Evolutionary conservation across 2,888 invertebrate genomes (phyloP).

Genomic region (Isoperla grammatica): DNA sequence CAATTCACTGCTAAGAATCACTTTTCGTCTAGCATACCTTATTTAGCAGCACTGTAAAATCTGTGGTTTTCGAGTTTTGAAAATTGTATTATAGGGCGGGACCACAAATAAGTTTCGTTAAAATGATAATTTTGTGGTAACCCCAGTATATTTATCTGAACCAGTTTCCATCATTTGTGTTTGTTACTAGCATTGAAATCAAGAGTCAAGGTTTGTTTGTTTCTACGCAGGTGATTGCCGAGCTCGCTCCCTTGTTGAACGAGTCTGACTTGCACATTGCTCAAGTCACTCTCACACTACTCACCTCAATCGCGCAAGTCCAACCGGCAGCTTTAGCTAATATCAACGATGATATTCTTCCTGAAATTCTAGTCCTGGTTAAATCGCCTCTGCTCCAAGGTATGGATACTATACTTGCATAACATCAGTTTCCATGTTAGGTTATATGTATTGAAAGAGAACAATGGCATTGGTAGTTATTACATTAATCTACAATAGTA

Average conservation of each 20-base stretch:
- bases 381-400: conserved; percentile 90
- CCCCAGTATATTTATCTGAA: too few species aligned
- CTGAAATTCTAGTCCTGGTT: conserved; percentile 78
- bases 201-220: too few species aligned
- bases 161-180: too few species aligned
- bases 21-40: too few species aligned
- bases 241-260: conserved; percentile 84
- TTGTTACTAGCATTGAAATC: too few species aligned
- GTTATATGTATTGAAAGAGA: conserved; percentile 15
- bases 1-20: too few species aligned
- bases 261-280: conserved; percentile 97
- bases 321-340: conserved; percentile 73
- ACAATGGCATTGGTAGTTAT: conserved; percentile 7
- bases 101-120: too few species aligned
- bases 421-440: conserved; percentile 6
- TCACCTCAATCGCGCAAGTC: conserved; percentile 74
- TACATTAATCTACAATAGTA: too few species aligned
- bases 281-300: conserved; percentile 77
- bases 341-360: conserved; percentile 68
- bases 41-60: too few species aligned
- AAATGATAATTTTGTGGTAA: too few species aligned
- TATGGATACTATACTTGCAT: conserved; percentile 39
- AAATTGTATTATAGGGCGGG: too few species aligned
- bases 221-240: conserved; percentile 73
- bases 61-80: too few species aligned